phyloP scores from a whole-genome alignment of 2,888 invertebrate species.

The Sturmia bella region DNA sequence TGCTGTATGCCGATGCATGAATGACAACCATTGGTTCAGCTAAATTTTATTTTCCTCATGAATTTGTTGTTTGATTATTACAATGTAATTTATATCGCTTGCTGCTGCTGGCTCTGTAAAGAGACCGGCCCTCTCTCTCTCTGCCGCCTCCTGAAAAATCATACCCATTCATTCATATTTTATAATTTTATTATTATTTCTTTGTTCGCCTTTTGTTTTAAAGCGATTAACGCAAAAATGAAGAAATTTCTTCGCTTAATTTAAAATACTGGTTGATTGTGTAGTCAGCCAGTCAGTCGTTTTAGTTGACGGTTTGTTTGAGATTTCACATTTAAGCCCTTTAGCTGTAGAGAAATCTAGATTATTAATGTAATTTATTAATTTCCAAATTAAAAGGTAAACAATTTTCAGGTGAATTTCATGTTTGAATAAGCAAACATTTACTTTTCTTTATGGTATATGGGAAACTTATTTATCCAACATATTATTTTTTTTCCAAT shows the following conservation, averaged over 20 bases:
- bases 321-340: slow-evolving; percentile 37
- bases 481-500: too few species aligned
- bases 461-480: too few species aligned
- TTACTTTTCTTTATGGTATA: too few species aligned
- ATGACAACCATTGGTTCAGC: slow-evolving; percentile 44
- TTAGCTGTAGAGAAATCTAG: slow-evolving; percentile 58
- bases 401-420: background rate
- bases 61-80: slow-evolving; percentile 30
- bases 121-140: slow-evolving; percentile 30
- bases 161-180: background rate
- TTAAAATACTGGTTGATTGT: slow-evolving; percentile 17
- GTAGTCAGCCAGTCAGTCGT: too few species aligned
- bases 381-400: background rate
- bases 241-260: slow-evolving; percentile 38
- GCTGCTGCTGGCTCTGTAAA: slow-evolving; percentile 19
- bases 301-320: slow-evolving; percentile 30
- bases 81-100: slow-evolving; percentile 52
- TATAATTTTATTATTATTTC: slow-evolving; percentile 26
- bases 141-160: slow-evolving; percentile 28
- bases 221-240: slow-evolving; percentile 20
- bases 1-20: slow-evolving; percentile 34
- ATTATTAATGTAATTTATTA: slow-evolving; percentile 44
- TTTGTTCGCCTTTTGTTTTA: slow-evolving; percentile 42
- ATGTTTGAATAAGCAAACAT: too few species aligned
- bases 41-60: slow-evolving; percentile 7